Conservation (phyloP, 2,113 vertebrate genomes). For the Protobothrops flavoviridis region DNA sequence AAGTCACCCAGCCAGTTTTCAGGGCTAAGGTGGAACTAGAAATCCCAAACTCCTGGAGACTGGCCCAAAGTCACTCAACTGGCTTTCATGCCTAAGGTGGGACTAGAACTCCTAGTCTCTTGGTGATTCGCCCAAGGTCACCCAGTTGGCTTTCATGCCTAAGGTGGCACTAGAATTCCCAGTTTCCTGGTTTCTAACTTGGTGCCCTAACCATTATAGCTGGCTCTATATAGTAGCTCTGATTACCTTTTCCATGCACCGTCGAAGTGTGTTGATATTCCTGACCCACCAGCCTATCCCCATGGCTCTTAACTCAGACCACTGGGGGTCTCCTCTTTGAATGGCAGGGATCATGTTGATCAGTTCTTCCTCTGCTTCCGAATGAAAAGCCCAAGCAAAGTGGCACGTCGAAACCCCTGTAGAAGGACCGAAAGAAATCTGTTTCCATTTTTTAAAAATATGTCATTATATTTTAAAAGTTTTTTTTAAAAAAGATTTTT, state of each 20-base stretch:
- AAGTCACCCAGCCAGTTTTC: too few species aligned
- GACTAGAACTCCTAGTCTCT: neutral
- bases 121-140: neutral
- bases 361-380: slow-evolving; percentile 94
- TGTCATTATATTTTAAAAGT: too few species aligned
- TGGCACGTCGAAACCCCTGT: slow-evolving; percentile 95
- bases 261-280: slow-evolving; percentile 93
- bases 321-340: slow-evolving; percentile 94
- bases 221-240: neutral
- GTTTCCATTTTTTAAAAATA: neutral
- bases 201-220: neutral
- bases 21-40: too few species aligned
- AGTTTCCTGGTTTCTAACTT: neutral
- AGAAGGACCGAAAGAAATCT: neutral
- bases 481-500: neutral
- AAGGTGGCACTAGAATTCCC: neutral
- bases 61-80: neutral
- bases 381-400: slow-evolving; percentile 99
- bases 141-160: neutral
- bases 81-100: too few species aligned
- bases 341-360: slow-evolving; percentile 98
- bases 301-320: slow-evolving; percentile 92
- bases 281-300: slow-evolving; percentile 99
- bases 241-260: slow-evolving; percentile 95
- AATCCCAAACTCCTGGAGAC: too few species aligned